Conservation (phyloP, 2,113 vertebrate species). For the Dipodomys ordii region DNA sequence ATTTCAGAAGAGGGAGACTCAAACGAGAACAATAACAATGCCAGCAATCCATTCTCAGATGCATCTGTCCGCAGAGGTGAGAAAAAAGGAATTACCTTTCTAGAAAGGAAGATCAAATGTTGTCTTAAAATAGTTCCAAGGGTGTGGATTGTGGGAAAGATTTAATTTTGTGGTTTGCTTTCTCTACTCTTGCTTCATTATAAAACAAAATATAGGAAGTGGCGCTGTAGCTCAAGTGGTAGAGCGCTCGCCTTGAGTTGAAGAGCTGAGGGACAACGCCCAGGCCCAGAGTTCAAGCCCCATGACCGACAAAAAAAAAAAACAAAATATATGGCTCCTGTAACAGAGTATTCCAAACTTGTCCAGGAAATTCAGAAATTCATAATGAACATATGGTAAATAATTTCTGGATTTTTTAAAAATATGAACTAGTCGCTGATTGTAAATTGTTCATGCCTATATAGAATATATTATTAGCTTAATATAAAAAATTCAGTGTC, state of each 20-base stretch:
- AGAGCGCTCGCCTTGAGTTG: too few relatives aligned
- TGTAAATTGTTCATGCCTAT: not conserved
- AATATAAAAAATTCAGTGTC: not conserved
- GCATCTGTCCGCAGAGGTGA: conserved; percentile 72
- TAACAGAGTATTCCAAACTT: not conserved
- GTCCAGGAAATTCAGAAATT: not conserved
- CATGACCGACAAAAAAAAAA: too few relatives aligned
- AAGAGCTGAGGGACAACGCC: too few relatives aligned
- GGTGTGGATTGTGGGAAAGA: not conserved
- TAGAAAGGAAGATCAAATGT: not conserved
- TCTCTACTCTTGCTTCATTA: not conserved
- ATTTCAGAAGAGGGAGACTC: conserved; percentile 26
- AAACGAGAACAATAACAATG: accelerated
- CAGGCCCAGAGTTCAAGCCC: too few relatives aligned
- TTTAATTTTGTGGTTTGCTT: not conserved
- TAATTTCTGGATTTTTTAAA: not conserved
- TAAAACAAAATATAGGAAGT: not conserved
- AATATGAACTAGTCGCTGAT: not conserved
- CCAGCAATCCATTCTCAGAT: conserved; percentile 53
- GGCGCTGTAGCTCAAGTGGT: too few relatives aligned
- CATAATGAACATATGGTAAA: not conserved
- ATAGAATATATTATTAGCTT: not conserved
- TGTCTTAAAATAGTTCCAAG: conserved; percentile 14
- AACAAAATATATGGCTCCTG: not conserved
- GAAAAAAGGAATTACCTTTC: not conserved